A percentile compares a stretch with the other conserved stretches of the same genome.
These are phyloP conservation scores for Torymus texanus DNA, from an alignment of 2,888 invertebrate genomes.

Conservation along the genomic window DNA sequence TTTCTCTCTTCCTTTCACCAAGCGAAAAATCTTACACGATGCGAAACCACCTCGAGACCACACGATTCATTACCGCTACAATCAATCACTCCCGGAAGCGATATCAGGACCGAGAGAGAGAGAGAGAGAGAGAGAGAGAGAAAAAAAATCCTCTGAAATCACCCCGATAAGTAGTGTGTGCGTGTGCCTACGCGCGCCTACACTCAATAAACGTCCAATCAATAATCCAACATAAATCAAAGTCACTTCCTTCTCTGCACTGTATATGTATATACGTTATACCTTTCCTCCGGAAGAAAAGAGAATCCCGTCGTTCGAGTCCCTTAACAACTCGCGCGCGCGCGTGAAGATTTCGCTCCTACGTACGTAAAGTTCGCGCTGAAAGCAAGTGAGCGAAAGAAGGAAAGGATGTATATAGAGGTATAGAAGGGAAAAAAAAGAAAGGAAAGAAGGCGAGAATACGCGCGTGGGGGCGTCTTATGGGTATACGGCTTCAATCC, in stretches of 20 bases:
- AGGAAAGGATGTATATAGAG: background rate
- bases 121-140: background rate
- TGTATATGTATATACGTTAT: no score
- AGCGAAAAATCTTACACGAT: no score
- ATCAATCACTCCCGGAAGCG: constrained; percentile 34
- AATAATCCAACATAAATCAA: constrained; percentile 50
- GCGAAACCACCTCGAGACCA: no score
- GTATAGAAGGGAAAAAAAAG: background rate
- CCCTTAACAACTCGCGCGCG: no score
- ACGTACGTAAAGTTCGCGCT: no score
- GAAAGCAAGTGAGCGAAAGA: no score
- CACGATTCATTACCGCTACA: constrained; percentile 25
- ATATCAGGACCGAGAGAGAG: background rate
- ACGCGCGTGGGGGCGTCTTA: background rate
- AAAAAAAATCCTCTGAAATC: constrained; percentile 23
- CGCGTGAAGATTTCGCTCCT: no score
- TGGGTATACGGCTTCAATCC: constrained; percentile 9
- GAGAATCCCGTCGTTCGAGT: no score
- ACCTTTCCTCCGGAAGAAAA: no score
- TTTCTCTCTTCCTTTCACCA: no score
- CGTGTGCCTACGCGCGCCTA: constrained; percentile 1
- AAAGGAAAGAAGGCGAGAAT: background rate
- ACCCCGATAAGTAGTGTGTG: constrained; percentile 35
- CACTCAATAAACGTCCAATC: constrained; percentile 50
- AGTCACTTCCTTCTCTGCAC: constrained; percentile 22